phyloP scores from a whole-genome alignment of 1,140 invertebrate genomes.

The Tetranychus urticae region DNA sequence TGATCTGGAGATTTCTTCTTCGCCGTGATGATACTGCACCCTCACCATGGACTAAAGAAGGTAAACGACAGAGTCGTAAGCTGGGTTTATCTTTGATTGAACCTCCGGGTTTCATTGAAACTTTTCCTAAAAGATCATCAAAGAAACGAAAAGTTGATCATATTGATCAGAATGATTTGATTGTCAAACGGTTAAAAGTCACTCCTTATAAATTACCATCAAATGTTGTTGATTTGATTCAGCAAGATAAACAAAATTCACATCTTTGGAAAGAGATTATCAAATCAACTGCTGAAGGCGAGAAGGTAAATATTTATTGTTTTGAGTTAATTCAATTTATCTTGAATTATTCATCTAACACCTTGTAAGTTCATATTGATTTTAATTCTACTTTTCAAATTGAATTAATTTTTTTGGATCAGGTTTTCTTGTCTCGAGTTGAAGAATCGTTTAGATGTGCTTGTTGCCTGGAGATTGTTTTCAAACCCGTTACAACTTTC shows the following conservation, averaged over 20 bases:
- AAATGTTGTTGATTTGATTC: conserved; percentile 10
- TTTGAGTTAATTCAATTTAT: conserved; percentile 3
- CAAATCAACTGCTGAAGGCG: conserved; percentile 18
- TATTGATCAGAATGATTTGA: neutral
- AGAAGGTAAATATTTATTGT: conserved; percentile 47
- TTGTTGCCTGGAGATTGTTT: conserved; percentile 50
- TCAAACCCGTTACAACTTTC: conserved; percentile 41
- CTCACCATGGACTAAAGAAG: neutral
- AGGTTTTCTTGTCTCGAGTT: conserved; percentile 38
- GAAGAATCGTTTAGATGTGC: conserved; percentile 45
- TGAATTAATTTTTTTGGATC: conserved; percentile 14
- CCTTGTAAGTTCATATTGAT: conserved; percentile 47
- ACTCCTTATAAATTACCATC: neutral
- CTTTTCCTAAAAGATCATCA: neutral
- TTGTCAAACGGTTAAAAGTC: neutral
- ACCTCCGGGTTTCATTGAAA: conserved; percentile 2
- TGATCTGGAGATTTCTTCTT: neutral
- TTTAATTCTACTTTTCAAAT: conserved; percentile 22
- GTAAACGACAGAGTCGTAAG: conserved; percentile 6
- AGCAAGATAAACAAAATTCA: conserved; percentile 18
- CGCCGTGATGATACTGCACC: too few relatives aligned
- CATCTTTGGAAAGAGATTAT: conserved; percentile 15
- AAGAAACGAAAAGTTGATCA: conserved; percentile 26
- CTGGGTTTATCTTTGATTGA: conserved; percentile 18
- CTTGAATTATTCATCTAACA: too few relatives aligned